These are phyloP conservation scores for Notarius quadriscutis DNA, from an alignment of 2,113 vertebrate genomes.

Conservation along the genomic window DNA sequence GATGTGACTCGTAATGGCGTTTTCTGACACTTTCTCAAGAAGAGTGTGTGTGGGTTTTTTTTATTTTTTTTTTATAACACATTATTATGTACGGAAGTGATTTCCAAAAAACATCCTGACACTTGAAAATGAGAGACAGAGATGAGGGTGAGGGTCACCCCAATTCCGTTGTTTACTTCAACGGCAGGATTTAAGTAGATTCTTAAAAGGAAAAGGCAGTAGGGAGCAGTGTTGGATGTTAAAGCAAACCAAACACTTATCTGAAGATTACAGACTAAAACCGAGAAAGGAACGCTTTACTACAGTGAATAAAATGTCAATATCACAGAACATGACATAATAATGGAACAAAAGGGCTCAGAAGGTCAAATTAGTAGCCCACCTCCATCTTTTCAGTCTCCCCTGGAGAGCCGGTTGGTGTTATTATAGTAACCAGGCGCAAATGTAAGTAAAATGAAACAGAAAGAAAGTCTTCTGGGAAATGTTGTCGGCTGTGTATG, in stretches of 20 bases:
- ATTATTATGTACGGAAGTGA: background rate
- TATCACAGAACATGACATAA: background rate
- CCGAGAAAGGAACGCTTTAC: background rate
- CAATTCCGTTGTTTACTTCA: conserved; percentile 1
- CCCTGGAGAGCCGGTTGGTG: background rate
- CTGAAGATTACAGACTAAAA: background rate
- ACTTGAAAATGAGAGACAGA: conserved; percentile 7
- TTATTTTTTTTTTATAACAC: conserved; percentile 2
- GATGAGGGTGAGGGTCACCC: conserved; percentile 1
- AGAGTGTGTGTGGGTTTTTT: no score
- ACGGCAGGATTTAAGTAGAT: conserved; percentile 2
- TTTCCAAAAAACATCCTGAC: conserved; percentile 11
- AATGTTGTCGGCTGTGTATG: background rate
- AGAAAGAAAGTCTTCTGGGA: background rate
- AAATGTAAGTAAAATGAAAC: conserved; percentile 2
- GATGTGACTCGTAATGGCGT: background rate
- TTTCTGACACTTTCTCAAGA: conserved; percentile 17
- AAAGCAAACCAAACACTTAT: background rate
- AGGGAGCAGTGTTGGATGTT: no score
- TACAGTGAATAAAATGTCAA: background rate
- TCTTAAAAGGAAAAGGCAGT: background rate
- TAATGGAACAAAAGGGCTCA: background rate
- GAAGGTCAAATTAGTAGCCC: conserved; percentile 8
- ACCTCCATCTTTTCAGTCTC: background rate
- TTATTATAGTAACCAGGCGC: background rate